Percentiles rank a stretch among this genome's conserved stretches.
These are phyloP conservation scores for Brachypteracias leptosomus DNA, from an alignment of 2,113 vertebrate genomes.

Conservation along the genomic window DNA sequence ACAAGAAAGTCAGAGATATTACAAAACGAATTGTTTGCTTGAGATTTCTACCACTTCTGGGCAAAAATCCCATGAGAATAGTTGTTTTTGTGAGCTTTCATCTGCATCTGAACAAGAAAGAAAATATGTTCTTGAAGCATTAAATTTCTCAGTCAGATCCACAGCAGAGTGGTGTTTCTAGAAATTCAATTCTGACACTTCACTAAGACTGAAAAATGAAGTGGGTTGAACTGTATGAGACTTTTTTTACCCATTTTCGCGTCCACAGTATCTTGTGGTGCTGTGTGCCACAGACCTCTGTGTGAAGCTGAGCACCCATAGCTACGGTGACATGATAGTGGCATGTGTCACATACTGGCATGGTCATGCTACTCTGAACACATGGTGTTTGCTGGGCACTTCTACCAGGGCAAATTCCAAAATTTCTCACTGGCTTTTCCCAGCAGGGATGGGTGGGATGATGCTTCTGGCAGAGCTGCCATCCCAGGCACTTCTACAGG, in stretches of 20 bases:
- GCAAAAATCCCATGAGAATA: neutral
- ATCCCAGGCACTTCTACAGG: neutral
- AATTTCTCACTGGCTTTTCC: neutral
- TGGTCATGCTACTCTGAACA: neutral
- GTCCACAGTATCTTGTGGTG: neutral
- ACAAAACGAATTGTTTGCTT: neutral
- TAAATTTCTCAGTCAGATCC: neutral
- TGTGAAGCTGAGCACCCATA: neutral
- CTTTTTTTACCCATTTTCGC: neutral
- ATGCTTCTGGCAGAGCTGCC: neutral
- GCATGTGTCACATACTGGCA: accelerated
- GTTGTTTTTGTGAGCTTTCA: neutral
- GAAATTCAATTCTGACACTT: slow-evolving; percentile 7
- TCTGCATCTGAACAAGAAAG: neutral
- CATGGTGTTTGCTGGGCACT: accelerated
- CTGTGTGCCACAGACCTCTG: accelerated
- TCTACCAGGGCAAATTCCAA: neutral
- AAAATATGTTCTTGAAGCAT: neutral
- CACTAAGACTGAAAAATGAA: neutral
- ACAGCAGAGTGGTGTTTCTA: neutral
- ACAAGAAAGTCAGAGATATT: neutral
- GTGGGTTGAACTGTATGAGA: neutral
- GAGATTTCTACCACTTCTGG: neutral
- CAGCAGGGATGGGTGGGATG: neutral
- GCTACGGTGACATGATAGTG: accelerated